Conservation (phyloP, 2,797 vertebrate genomes). For the Labroides dimidiatus region DNA sequence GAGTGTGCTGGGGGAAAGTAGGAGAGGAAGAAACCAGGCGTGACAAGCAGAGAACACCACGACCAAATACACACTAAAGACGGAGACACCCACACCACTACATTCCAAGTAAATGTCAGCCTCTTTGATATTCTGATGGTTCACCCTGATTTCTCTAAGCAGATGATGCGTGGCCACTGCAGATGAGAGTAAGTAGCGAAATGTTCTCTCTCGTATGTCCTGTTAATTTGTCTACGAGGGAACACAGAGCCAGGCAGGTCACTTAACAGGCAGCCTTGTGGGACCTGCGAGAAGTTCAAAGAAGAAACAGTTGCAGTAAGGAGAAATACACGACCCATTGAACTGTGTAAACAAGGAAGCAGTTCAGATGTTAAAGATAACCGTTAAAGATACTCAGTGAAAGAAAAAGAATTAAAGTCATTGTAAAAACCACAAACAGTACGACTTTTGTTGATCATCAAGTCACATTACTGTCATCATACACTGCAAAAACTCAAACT, state of each 20-base stretch:
- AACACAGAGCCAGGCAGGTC: constrained; percentile 37
- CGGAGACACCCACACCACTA: constrained; percentile 44
- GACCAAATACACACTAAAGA: constrained; percentile 69
- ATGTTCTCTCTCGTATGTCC: constrained; percentile 49
- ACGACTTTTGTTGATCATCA: too few species aligned
- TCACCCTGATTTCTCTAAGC: constrained; percentile 76
- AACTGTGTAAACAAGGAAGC: constrained; percentile 7
- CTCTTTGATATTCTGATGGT: constrained; percentile 81
- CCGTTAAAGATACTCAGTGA: background rate
- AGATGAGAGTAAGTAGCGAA: constrained; percentile 68
- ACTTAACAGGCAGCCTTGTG: constrained; percentile 48
- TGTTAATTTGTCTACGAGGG: constrained; percentile 50
- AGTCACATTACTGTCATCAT: too few species aligned
- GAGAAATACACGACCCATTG: background rate
- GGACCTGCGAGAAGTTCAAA: constrained; percentile 34
- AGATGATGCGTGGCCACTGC: constrained; percentile 75
- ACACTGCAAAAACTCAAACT: too few species aligned
- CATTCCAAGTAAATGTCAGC: constrained; percentile 78
- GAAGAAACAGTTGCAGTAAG: constrained; percentile 8
- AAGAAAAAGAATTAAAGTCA: background rate
- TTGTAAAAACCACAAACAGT: too few species aligned
- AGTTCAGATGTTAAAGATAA: background rate
- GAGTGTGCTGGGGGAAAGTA: constrained; percentile 18
- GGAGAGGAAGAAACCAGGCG: constrained; percentile 25
- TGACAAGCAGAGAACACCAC: constrained; percentile 49